Conservation (phyloP, 2,888 invertebrate genomes). For the Diabrotica balteata region DNA sequence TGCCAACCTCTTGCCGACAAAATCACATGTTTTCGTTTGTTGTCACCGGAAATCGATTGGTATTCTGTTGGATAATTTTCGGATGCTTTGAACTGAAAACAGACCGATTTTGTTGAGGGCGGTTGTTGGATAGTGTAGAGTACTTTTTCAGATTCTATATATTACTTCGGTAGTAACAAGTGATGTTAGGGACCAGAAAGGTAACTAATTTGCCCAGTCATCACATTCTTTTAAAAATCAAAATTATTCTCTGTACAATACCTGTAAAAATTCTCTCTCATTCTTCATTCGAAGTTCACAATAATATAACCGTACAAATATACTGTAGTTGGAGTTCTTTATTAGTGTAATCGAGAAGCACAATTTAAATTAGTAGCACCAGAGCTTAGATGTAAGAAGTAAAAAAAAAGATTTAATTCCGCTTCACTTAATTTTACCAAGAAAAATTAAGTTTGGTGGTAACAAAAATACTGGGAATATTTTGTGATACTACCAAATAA, state of each 20-base stretch:
- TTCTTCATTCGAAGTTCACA: constrained; percentile 37
- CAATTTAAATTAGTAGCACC: constrained; percentile 35
- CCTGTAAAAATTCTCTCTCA: constrained; percentile 33
- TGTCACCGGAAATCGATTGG: too few species aligned
- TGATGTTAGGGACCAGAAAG: constrained; percentile 59
- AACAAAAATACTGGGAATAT: constrained; percentile 61
- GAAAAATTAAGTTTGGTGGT: constrained; percentile 58
- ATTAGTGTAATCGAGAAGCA: constrained; percentile 28
- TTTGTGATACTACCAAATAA: constrained; percentile 60
- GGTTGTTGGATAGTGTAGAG: constrained; percentile 10
- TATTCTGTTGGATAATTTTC: too few species aligned
- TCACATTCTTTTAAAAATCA: constrained; percentile 48
- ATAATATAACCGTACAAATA: constrained; percentile 39
- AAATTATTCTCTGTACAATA: constrained; percentile 35
- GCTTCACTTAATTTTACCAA: constrained; percentile 48
- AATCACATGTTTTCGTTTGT: neutral
- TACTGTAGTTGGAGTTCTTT: constrained; percentile 34
- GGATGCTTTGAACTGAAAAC: neutral
- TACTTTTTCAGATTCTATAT: constrained; percentile 24
- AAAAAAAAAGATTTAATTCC: constrained; percentile 30
- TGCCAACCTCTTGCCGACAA: constrained; percentile 34
- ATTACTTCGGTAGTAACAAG: constrained; percentile 54
- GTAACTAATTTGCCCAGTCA: constrained; percentile 56
- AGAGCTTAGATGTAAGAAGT: constrained; percentile 28
- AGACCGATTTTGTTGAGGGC: constrained; percentile 10